Evolutionary conservation across 2,888 invertebrate genomes (phyloP), one percentile per base, ranked within the genome.

Genomic region (Pachymerium ferrugineum): DNA sequence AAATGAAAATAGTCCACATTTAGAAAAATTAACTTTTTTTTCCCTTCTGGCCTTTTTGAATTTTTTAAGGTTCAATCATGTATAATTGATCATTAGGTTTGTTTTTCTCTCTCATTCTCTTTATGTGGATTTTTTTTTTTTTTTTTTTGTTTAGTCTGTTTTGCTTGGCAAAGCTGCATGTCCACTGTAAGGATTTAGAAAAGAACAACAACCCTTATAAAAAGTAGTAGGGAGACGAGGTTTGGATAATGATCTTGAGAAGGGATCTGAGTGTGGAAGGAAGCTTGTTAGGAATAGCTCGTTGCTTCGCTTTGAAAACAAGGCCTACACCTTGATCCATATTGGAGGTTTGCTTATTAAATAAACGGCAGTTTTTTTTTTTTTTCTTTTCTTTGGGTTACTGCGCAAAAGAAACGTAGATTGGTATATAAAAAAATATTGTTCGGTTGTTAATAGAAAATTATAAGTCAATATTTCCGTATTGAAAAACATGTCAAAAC

Each of bases 131-230:
- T 19, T 14, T 8, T 25, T n/a, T n/a, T n/a, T n/a, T n/a, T n/a
- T n/a, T n/a, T n/a, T n/a, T n/a, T n/a, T n/a, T n/a, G n/a, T n/a
- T n/a, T 62, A 16, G 38, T 1, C n/a, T 38, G 62, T 62, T 62
- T 62, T 62, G 62, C 14, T 62, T 62, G 62, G 62, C 14, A 54
- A 54, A n/a, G 62, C n/a, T 62, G 62, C 6, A 62, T 62, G 62
- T 62, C 25, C 25, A 25, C 25, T 25, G n/a, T n/a, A 62, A 22
- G 62, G 25, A 25, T 62, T 62, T 22, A 25, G 28, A 62, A 62
- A 62, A 62, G 62, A 62, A 62, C 62, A 62, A 62, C 62, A 62
- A 62, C 62, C 62, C 62, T 28, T 62, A n/a, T 62, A 62, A 62
- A 62, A 62, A 62, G 62, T 28, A 8, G 62, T 62, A 62, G 62